Conservation (phyloP, 1,140 invertebrate genomes). For the Drosophila aff. region DNA sequence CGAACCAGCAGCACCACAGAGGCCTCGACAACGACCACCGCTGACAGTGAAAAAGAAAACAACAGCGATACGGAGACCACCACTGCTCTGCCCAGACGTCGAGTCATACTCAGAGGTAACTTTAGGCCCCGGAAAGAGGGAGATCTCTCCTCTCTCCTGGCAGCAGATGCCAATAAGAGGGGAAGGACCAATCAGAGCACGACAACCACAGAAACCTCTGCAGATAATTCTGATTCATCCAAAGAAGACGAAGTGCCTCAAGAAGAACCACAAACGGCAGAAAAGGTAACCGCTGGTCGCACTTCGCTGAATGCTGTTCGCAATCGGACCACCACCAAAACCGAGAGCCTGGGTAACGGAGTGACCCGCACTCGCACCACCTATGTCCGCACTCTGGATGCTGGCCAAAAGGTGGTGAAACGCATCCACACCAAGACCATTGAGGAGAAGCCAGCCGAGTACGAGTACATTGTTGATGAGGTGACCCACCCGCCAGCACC, state of each 20-base stretch:
- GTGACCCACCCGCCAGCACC: constrained; percentile 32
- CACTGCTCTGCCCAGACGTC: constrained; percentile 33
- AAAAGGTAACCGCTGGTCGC: constrained; percentile 11
- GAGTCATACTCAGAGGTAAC: constrained; percentile 56
- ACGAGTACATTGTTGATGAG: constrained; percentile 72
- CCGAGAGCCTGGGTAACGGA: constrained; percentile 60
- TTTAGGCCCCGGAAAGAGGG: constrained; percentile 65
- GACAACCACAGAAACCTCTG: not conserved
- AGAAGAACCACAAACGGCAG: not conserved
- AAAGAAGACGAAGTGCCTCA: not conserved
- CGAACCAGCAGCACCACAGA: constrained; percentile 41
- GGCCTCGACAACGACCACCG: constrained; percentile 5
- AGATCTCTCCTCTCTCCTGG: constrained; percentile 67
- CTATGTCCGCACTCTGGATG: constrained; percentile 55
- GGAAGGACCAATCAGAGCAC: constrained; percentile 14
- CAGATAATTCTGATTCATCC: not conserved
- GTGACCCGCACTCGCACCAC: constrained; percentile 70
- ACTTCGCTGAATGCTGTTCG: constrained; percentile 18
- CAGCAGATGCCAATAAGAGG: constrained; percentile 61
- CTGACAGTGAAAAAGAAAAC: not conserved
- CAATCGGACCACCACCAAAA: constrained; percentile 61
- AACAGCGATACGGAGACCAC: constrained; percentile 12
- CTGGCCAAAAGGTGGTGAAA: constrained; percentile 63
- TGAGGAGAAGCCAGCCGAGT: constrained; percentile 67
- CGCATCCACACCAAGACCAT: constrained; percentile 69